Percentiles rank a stretch among this genome's conserved stretches.
Evolutionary conservation across 2,113 vertebrate species (phyloP).

Genomic region (Egretta garzetta): DNA sequence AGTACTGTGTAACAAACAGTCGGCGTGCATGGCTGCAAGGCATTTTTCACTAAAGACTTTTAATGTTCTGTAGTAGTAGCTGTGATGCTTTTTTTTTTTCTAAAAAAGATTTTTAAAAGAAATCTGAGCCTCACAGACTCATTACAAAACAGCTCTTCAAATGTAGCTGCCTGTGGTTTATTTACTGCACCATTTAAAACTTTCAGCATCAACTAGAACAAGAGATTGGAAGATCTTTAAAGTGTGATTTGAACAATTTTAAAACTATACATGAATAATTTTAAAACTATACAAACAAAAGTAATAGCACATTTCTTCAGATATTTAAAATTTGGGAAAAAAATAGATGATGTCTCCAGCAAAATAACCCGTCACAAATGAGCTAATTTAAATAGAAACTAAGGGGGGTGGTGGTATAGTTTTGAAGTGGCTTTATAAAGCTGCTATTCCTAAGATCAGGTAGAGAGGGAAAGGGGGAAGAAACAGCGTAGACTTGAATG

Average conservation of each 20-base stretch:
- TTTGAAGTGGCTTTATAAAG: not conserved
- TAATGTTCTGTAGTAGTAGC: not conserved
- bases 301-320: not conserved
- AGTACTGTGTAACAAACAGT: not conserved
- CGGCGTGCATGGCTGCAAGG: not conserved
- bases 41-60: not conserved
- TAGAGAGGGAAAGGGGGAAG: not conserved
- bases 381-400: not conserved
- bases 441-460: rapidly evolving
- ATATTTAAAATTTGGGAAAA: not conserved
- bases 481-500: not conserved
- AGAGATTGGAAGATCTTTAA: too few species aligned
- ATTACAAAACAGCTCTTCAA: not conserved
- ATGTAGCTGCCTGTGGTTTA: not conserved
- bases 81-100: not conserved
- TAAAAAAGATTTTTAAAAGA: too few species aligned
- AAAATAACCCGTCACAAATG: not conserved
- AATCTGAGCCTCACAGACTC: rapidly evolving
- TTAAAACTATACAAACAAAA: not conserved
- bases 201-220: not conserved
- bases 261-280: too few species aligned
- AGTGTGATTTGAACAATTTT: too few species aligned
- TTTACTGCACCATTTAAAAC: not conserved
- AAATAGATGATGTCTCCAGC: not conserved
- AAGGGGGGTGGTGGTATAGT: rapidly evolving